phyloP scores from a whole-genome alignment of 1,140 invertebrate genomes.

The Platyscapa corneri region DNA sequence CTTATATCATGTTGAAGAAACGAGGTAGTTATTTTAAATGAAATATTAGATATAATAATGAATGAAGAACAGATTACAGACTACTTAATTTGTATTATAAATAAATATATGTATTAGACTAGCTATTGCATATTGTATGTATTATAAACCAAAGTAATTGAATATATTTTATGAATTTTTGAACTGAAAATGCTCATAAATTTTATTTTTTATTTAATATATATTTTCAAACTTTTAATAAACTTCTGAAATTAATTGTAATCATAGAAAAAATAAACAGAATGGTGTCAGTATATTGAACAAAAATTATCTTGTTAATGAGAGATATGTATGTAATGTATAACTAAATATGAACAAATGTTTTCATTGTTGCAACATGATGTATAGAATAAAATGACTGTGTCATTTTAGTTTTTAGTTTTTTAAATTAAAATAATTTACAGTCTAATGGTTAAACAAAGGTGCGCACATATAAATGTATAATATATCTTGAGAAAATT shows the following conservation, averaged over 20 bases:
- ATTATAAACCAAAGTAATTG: slow-evolving; percentile 44
- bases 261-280: slow-evolving; percentile 29
- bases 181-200: slow-evolving; percentile 30
- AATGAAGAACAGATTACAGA: slow-evolving; percentile 45
- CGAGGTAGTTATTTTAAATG: slow-evolving; percentile 45
- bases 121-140: slow-evolving; percentile 48
- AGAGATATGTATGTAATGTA: slow-evolving; percentile 51
- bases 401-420: slow-evolving; percentile 53
- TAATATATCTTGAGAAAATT: slow-evolving; percentile 44
- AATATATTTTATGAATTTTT: slow-evolving; percentile 49
- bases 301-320: slow-evolving; percentile 52
- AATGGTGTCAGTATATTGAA: slow-evolving; percentile 37
- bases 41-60: slow-evolving; percentile 29
- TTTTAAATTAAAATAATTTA: slow-evolving; percentile 52
- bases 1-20: slow-evolving; percentile 35
- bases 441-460: slow-evolving; percentile 30
- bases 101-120: slow-evolving; percentile 53
- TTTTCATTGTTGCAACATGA: slow-evolving; percentile 49
- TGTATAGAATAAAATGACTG: slow-evolving; percentile 52
- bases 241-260: slow-evolving; percentile 17
- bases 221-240: slow-evolving; percentile 37
- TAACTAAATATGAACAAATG: slow-evolving; percentile 44
- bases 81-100: slow-evolving; percentile 54
- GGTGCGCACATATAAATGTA: slow-evolving; percentile 39
- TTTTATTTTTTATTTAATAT: slow-evolving; percentile 39